phyloP scores from a whole-genome alignment of 2,888 invertebrate species.

The Cataglyphis cursor region DNA sequence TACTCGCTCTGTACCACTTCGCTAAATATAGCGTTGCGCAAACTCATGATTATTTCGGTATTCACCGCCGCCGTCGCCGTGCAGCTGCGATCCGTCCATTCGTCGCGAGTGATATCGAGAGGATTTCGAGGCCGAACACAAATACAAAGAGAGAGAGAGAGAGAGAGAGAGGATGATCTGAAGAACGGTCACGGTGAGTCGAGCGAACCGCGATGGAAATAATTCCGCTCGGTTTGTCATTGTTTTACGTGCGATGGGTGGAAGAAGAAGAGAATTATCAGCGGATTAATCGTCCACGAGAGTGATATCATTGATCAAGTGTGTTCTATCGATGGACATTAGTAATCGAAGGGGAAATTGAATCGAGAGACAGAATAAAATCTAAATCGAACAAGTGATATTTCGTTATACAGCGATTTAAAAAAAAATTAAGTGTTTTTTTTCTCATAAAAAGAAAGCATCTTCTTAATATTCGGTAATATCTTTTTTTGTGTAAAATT shows the following conservation, averaged over 20 bases:
- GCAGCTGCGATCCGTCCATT: conserved; percentile 33
- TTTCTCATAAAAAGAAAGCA: neutral
- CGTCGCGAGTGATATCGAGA: conserved; percentile 51
- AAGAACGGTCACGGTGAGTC: conserved; percentile 37
- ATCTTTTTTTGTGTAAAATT: neutral
- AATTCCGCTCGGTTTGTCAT: conserved; percentile 45
- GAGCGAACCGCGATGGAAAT: conserved; percentile 33
- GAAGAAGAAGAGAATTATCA: conserved; percentile 17
- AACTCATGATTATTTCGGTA: conserved; percentile 51
- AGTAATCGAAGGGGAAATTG: neutral
- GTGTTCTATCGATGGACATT: neutral
- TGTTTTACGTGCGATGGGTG: conserved; percentile 4
- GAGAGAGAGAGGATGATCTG: conserved; percentile 17
- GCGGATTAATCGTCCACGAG: conserved; percentile 12
- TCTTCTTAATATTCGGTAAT: too few relatives aligned
- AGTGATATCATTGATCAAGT: conserved; percentile 35
- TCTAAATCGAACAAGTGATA: neutral
- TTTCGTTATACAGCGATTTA: neutral
- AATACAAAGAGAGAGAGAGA: conserved; percentile 6
- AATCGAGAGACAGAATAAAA: neutral
- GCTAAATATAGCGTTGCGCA: conserved; percentile 48
- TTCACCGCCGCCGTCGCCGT: neutral
- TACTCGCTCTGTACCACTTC: conserved; percentile 10
- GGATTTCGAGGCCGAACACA: conserved; percentile 32
- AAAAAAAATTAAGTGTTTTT: neutral